Base-by-base conservation (phyloP, 1,140 invertebrate genomes). In the Atta cephalotes region DNA sequence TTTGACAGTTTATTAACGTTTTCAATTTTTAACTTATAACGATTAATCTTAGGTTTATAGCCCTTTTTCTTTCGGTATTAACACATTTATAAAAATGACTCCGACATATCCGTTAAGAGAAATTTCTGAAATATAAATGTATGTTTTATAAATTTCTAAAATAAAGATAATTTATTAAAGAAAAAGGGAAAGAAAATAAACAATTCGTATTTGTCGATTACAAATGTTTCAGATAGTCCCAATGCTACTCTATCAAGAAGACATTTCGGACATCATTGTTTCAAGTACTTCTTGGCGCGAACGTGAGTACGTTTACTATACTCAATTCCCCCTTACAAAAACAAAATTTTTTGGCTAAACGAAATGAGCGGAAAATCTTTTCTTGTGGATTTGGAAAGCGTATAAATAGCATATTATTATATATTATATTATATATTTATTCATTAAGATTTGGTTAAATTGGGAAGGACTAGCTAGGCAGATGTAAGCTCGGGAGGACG, bases 211-310 rank as follows among this genome's bases (percentile, higher is more conserved):
- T 58, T 60, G 58, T 39, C 12, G 25, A 89, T 45, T 18, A 16
- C 12, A 80, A 53, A 84, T 89, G 77, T 90, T 90, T 58, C 85
- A 90, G 89, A 7, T 76, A 79, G 60, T 58, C 72, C 88, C 88
- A 70, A 90, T 90, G 89, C 72, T 80, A 84, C 84, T 74, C 60
- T 77, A 74, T 25, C 85, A 78, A 80, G 85, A 49, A 53, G 63
- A 68, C 65, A 53, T 63, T 58, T 6, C 31, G 35, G 53, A 87
- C 74, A 60, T 74, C 63, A 18, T 49, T 74, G 45, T 63, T 71
- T 71, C 63, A 25, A 65, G 71, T 86, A 62, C 71, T 78, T 58
- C 71, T 89, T 89, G 39, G 70, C 62, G 62, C 39, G 25, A 63
- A 80, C 70, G 88, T 89, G 76, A 89, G 88, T 89, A 89, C 70